Conservation (phyloP, 2,888 invertebrate genomes). For the Melolontha melolontha region DNA sequence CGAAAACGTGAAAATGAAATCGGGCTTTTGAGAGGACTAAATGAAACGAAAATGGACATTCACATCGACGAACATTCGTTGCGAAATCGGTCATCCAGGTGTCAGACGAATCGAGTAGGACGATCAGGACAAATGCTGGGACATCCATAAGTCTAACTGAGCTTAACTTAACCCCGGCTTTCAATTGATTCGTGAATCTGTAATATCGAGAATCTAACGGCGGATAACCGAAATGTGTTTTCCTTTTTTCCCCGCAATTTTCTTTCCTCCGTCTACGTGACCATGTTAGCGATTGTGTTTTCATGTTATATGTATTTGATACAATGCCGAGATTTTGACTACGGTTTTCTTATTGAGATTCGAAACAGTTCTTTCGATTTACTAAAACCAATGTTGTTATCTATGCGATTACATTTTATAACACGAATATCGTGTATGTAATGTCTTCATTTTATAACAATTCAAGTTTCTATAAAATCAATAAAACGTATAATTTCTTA, state of each 20-base stretch:
- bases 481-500: too few relatives aligned
- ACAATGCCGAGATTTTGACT: not conserved
- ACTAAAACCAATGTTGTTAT: too few relatives aligned
- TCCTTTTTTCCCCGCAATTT: conserved; percentile 17
- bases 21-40: conserved; percentile 30
- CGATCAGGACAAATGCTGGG: conserved; percentile 56
- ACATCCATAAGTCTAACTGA: conserved; percentile 59
- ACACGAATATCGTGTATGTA: too few relatives aligned
- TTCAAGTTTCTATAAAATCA: too few relatives aligned
- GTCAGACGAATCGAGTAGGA: conserved; percentile 50
- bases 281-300: conserved; percentile 10
- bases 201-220: conserved; percentile 29
- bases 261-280: conserved; percentile 24
- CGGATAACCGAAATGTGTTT: conserved; percentile 17
- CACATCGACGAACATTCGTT: conserved; percentile 46
- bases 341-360: not conserved
- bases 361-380: not conserved
- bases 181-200: conserved; percentile 55
- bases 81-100: conserved; percentile 52
- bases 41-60: conserved; percentile 35
- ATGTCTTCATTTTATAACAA: too few relatives aligned
- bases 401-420: too few relatives aligned
- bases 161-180: conserved; percentile 51
- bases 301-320: conserved; percentile 1
- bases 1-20: conserved; percentile 23